These are phyloP conservation scores for Aphelinus certus DNA, from an alignment of 1,140 invertebrate species.

Conservation along the genomic window DNA sequence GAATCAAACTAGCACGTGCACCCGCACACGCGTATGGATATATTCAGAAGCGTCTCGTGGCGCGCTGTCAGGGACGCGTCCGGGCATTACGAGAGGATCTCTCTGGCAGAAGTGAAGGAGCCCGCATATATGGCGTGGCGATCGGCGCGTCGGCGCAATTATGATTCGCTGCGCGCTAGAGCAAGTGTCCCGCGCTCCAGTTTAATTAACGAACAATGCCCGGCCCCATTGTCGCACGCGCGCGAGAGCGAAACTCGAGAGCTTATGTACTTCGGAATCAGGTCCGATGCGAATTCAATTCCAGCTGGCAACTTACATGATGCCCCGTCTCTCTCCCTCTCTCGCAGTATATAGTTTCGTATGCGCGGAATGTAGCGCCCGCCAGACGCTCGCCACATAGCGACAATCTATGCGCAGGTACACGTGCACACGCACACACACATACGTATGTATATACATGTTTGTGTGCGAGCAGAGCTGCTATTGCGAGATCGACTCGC, in stretches of 20 bases:
- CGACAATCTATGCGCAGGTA: too few relatives aligned
- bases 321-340: neutral
- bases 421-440: too few relatives aligned
- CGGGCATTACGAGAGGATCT: neutral
- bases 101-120: too few relatives aligned
- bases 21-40: too few relatives aligned
- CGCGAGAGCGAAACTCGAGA: neutral
- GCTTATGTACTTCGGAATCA: conserved; percentile 12
- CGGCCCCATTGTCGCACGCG: neutral
- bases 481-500: too few relatives aligned
- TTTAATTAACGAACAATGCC: conserved; percentile 36
- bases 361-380: neutral
- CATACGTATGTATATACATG: too few relatives aligned
- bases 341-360: neutral
- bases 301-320: neutral
- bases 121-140: too few relatives aligned
- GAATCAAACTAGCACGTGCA: too few relatives aligned
- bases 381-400: neutral
- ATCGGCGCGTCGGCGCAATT: neutral
- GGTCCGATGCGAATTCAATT: conserved; percentile 39
- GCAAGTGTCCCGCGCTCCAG: conserved; percentile 2
- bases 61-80: neutral
- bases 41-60: neutral
- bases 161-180: conserved; percentile 4
- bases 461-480: too few relatives aligned